phyloP scores from a whole-genome alignment of 2,113 vertebrate genomes.

The Tauraco erythrolophus region DNA sequence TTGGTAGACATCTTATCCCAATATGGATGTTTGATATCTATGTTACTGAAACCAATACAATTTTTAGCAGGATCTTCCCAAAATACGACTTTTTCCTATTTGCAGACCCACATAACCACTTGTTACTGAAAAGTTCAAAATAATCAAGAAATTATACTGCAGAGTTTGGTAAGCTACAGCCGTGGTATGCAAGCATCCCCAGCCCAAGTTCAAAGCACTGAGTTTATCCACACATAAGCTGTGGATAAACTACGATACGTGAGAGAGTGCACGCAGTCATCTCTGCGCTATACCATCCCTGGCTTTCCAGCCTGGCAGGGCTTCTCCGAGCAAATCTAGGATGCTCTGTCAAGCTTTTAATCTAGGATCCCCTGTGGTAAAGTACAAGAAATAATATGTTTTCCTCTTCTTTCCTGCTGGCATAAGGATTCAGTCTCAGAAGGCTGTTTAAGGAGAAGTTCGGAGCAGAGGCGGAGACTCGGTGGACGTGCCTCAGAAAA shows the following conservation, averaged over 20 bases:
- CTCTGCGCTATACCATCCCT: background rate
- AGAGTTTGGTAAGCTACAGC: background rate
- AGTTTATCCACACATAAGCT: background rate
- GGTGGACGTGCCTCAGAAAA: background rate
- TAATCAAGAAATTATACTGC: background rate
- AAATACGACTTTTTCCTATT: background rate
- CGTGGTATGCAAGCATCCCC: background rate
- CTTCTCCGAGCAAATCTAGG: background rate
- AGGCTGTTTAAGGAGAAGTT: background rate
- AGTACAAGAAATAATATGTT: background rate
- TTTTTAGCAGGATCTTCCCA: background rate
- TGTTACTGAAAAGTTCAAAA: background rate
- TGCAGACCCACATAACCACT: background rate
- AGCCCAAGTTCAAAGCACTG: background rate
- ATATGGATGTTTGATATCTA: background rate
- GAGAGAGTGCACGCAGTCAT: accelerated
- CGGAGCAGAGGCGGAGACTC: background rate
- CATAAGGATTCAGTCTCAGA: background rate
- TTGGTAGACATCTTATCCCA: background rate
- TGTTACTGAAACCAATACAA: background rate
- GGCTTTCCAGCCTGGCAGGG: background rate
- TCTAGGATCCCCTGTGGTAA: background rate
- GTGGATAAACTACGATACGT: accelerated
- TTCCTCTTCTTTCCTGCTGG: background rate
- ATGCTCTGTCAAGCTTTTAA: background rate